Evolutionary conservation across 2,888 invertebrate genomes (phyloP), one percentile per base, ranked within the genome.

Genomic region (Drosophila anomalipes): DNA sequence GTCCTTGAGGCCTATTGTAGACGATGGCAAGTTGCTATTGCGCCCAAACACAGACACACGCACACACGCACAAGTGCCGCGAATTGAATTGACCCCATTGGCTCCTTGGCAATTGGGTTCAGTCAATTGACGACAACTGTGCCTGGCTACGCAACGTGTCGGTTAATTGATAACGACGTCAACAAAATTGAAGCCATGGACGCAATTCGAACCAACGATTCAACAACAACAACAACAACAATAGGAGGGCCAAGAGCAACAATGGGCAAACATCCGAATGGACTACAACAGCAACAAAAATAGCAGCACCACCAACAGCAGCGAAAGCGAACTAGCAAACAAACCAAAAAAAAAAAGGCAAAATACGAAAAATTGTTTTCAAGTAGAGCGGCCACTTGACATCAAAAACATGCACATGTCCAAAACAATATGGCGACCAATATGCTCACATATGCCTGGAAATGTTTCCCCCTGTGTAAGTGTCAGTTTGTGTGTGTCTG

Each of bases 131-230:
- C 60, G 67, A 74, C 84, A 85, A 85, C 79, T 82, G 84, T 79
- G 76, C 70, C 73, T 49, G 57, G 65, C 64, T 81, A 79, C 77
- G 79, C 84, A 89, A 84, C 84, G 84, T 86, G 84, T 84, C 89
- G 77, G 77, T 79, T 89, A 85, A 85, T 85, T 89, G 84, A 87
- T 85, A 89, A 85, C 87, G 89, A 86, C 82, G 66, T 86, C 86
- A 89, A 89, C 89, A 71, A 89, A 86, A 89, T 85, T 86, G 80
- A 77, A 58, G 73, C 77, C 60, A 65, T 76, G 54, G 64, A 57
- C 66, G 65, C 63, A 72, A 68, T 70, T 70, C 66, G 70, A 73
- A 41, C 67, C 58, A 58, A 58, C 57, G 74, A 63, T 39, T 65
- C 57, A 41, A 41, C 28, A 57, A 28, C 71, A 82, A 47, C 61